Evolutionary conservation across 2,888 invertebrate genomes (phyloP).

Genomic region (Trachelus troglodyta): DNA sequence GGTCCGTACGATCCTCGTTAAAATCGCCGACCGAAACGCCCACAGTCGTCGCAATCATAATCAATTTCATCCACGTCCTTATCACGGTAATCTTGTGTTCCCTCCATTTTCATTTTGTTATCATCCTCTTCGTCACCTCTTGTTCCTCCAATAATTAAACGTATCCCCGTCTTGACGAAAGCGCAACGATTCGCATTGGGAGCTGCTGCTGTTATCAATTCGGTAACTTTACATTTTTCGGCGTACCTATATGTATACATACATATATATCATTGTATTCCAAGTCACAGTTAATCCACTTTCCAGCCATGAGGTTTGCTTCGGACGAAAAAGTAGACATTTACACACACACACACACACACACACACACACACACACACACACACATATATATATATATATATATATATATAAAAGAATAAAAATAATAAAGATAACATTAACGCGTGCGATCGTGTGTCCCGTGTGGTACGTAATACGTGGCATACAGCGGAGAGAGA

Average conservation of each 20-base stretch:
- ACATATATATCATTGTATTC: conserved; percentile 14
- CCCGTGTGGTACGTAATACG: conserved; percentile 9
- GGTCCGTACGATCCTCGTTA: too few relatives aligned
- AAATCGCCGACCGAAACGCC: too few relatives aligned
- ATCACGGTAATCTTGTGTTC: background rate
- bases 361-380: too few relatives aligned
- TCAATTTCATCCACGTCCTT: too few relatives aligned
- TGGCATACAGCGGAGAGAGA: too few relatives aligned
- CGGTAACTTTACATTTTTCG: conserved; percentile 35
- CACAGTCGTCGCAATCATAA: too few relatives aligned
- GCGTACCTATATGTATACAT: conserved; percentile 2
- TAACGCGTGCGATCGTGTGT: background rate
- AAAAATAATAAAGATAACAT: background rate
- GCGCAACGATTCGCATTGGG: conserved; percentile 42
- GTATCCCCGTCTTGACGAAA: conserved; percentile 40
- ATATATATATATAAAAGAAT: conserved; percentile 41
- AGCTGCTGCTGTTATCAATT: conserved; percentile 35
- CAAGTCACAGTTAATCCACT: conserved; percentile 43
- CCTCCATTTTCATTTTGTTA: background rate
- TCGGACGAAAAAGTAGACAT: too few relatives aligned
- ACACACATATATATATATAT: conserved; percentile 5
- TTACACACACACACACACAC: too few relatives aligned
- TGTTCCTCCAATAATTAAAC: conserved; percentile 41
- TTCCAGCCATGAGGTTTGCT: conserved; percentile 44
- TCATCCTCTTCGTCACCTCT: background rate